Evolutionary conservation across 2,888 invertebrate species (phyloP).

Genomic region (Cataglyphis livida): DNA sequence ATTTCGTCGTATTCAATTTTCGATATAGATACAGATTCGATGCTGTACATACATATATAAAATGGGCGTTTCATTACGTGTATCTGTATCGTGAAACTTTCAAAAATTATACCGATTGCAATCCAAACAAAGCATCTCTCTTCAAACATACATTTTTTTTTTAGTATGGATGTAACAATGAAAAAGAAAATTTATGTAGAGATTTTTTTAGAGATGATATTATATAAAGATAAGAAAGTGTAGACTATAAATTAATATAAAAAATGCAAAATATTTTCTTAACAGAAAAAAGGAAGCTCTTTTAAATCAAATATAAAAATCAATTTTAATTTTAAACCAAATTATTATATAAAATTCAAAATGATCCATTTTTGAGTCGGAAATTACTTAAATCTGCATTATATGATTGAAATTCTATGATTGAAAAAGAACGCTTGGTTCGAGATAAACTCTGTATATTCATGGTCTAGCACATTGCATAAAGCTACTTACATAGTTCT

Average conservation of each 20-base stretch:
- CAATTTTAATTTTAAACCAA: neutral
- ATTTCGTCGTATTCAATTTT: conserved; percentile 30
- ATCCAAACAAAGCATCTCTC: neutral
- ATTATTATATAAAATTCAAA: neutral
- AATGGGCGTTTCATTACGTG: conserved; percentile 28
- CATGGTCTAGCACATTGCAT: conserved; percentile 2
- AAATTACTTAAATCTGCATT: neutral
- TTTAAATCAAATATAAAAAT: neutral
- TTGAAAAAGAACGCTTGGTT: neutral
- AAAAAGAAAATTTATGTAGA: neutral
- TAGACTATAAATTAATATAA: neutral
- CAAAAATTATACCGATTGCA: conserved; percentile 8
- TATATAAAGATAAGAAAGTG: neutral
- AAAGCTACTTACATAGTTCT: conserved; percentile 52
- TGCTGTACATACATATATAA: neutral
- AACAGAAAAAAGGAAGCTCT: neutral
- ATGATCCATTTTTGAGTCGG: neutral
- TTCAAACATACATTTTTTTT: neutral
- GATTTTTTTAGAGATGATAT: neutral
- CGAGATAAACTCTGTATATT: neutral
- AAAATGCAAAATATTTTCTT: neutral
- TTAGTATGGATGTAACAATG: neutral
- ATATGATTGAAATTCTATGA: neutral
- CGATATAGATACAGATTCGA: conserved; percentile 6
- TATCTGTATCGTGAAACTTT: neutral